Evolutionary conservation across 2,888 invertebrate genomes (phyloP).

Genomic region (Dichetophora obliterata): DNA sequence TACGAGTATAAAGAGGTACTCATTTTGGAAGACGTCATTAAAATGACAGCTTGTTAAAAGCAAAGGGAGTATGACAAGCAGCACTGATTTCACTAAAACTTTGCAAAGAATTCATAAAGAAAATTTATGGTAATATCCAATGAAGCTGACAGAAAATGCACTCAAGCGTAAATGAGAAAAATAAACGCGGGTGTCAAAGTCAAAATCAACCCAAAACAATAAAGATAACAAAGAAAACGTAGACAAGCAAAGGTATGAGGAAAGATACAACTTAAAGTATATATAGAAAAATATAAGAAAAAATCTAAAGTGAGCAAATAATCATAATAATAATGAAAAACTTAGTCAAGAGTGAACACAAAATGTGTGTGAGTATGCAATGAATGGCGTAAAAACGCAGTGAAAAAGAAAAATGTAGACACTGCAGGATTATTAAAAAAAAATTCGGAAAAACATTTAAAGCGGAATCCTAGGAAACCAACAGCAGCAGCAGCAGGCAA

Average conservation of each 20-base stretch:
- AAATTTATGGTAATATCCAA: slow-evolving; percentile 63
- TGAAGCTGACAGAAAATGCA: slow-evolving; percentile 58
- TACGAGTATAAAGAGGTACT: too few species aligned
- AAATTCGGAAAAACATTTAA: slow-evolving; percentile 14
- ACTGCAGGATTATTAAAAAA: slow-evolving; percentile 38
- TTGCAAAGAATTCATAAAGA: slow-evolving; percentile 46
- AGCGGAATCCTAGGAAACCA: slow-evolving; percentile 4
- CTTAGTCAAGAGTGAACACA: slow-evolving; percentile 26
- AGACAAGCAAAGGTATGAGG: background rate
- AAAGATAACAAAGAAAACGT: slow-evolving; percentile 21
- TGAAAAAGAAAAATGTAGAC: slow-evolving; percentile 19
- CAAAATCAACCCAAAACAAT: slow-evolving; percentile 30
- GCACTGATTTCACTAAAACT: slow-evolving; percentile 46
- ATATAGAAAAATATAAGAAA: slow-evolving; percentile 44
- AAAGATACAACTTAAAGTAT: slow-evolving; percentile 39
- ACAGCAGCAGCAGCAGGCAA: background rate
- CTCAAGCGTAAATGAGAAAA: slow-evolving; percentile 56
- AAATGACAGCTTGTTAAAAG: slow-evolving; percentile 16
- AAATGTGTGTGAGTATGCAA: background rate
- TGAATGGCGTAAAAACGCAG: slow-evolving; percentile 3
- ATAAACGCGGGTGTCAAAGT: slow-evolving; percentile 51
- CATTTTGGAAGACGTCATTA: background rate
- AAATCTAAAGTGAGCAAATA: background rate
- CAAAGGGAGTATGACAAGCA: slow-evolving; percentile 51
- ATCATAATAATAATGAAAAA: slow-evolving; percentile 33